phyloP scores from a whole-genome alignment of 2,888 invertebrate genomes.

The Caenorhabditis sp. region DNA sequence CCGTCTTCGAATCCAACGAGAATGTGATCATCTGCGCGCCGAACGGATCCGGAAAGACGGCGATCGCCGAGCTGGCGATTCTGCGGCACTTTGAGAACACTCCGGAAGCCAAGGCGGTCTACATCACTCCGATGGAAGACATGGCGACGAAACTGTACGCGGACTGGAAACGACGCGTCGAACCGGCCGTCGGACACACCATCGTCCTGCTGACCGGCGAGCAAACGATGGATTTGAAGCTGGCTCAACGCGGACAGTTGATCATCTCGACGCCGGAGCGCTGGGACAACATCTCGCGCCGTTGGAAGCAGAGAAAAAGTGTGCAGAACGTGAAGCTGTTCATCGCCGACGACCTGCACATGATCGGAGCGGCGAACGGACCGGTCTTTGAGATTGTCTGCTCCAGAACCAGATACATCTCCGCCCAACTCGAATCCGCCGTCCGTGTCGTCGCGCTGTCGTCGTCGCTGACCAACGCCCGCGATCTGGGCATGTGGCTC shows the following conservation, averaged over 20 bases:
- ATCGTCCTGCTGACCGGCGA: conserved; percentile 95
- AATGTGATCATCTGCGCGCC: conserved; percentile 92
- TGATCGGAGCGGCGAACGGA: conserved; percentile 86
- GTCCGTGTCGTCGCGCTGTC: conserved; percentile 91
- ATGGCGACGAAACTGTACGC: conserved; percentile 90
- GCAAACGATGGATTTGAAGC: conserved; percentile 96
- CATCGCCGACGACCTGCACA: conserved; percentile 96
- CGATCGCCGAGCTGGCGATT: conserved; percentile 96
- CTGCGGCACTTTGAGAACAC: conserved; percentile 89
- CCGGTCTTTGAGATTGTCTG: conserved; percentile 95
- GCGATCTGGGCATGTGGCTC: conserved; percentile 79
- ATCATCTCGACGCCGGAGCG: conserved; percentile 90
- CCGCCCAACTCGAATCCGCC: conserved; percentile 89
- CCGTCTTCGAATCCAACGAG: conserved; percentile 95
- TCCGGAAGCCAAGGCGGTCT: conserved; percentile 89
- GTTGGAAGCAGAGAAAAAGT: conserved; percentile 99
- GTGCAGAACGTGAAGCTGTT: conserved; percentile 97
- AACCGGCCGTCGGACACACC: conserved; percentile 88
- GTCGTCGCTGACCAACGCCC: conserved; percentile 94
- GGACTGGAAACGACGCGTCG: conserved; percentile 92
- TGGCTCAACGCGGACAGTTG: conserved; percentile 89
- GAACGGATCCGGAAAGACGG: conserved; percentile 86
- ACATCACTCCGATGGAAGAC: conserved; percentile 93
- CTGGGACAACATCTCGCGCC: conserved; percentile 97
- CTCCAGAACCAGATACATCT: conserved; percentile 94